Evolutionary conservation across 2,888 invertebrate genomes (phyloP).

Genomic region (Hirtodrosophila confusa): DNA sequence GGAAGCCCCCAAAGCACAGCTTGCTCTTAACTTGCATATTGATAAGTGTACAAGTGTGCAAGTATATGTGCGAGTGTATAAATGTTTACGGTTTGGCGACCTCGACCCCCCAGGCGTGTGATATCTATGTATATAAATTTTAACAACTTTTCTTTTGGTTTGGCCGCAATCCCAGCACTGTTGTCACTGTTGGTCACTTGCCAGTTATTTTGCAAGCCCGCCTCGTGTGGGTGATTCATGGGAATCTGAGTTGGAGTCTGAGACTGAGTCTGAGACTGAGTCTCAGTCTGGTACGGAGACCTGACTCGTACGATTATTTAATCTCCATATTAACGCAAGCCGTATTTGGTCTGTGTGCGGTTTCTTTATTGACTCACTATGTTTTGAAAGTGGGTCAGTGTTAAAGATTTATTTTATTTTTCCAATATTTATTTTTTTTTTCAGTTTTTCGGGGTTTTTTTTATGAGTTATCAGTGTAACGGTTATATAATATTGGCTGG

Average conservation of each 20-base stretch:
- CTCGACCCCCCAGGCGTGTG: slow-evolving; percentile 74
- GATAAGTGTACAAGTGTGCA: slow-evolving; percentile 56
- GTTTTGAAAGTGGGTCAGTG: slow-evolving; percentile 72
- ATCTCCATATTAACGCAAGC: slow-evolving; percentile 72
- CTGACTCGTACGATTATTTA: slow-evolving; percentile 64
- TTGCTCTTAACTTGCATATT: slow-evolving; percentile 58
- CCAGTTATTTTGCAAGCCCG: slow-evolving; percentile 51
- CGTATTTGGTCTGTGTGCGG: slow-evolving; percentile 62
- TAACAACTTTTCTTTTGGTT: slow-evolving; percentile 59
- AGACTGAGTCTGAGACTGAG: slow-evolving; percentile 14
- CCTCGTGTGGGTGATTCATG: slow-evolving; percentile 58
- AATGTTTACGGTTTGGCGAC: slow-evolving; percentile 74
- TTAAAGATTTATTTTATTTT: slow-evolving; percentile 63
- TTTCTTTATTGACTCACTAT: slow-evolving; percentile 75
- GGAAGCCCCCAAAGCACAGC: slow-evolving; percentile 34
- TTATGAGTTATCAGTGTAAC: slow-evolving; percentile 69
- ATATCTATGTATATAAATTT: slow-evolving; percentile 64
- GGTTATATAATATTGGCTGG: slow-evolving; percentile 56
- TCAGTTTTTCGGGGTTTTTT: slow-evolving; percentile 51
- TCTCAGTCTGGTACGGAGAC: slow-evolving; percentile 36
- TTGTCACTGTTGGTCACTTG: slow-evolving; percentile 52
- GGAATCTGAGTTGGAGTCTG: slow-evolving; percentile 9
- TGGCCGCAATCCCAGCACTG: slow-evolving; percentile 36
- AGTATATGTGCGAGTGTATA: slow-evolving; percentile 27
- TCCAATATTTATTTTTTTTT: neutral